A percentile compares a stretch with the other conserved stretches of the same genome.
Evolutionary conservation across 1,140 invertebrate genomes (phyloP).

Genomic region (Drosophila nebulosa): DNA sequence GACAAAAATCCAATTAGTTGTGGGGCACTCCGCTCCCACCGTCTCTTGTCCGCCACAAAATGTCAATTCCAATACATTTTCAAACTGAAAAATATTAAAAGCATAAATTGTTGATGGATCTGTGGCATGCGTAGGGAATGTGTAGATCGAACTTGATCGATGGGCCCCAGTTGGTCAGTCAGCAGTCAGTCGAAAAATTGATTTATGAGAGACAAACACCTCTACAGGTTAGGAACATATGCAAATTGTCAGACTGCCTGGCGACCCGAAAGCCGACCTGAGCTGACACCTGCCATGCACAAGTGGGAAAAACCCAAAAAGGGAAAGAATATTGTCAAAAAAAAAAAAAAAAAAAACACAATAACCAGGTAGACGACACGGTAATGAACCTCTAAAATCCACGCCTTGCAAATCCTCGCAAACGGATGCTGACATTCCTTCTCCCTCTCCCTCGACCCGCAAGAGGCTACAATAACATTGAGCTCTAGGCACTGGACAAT

Average conservation of each 20-base stretch:
- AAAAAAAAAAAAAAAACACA: too few species aligned
- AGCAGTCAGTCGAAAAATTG: constrained; percentile 30
- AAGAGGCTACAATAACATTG: constrained; percentile 45
- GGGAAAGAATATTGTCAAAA: constrained; percentile 10
- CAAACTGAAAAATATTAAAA: constrained; percentile 21
- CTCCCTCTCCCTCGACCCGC: constrained; percentile 23
- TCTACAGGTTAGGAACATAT: constrained; percentile 17
- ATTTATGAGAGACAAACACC: constrained; percentile 41
- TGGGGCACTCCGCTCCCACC: constrained; percentile 16
- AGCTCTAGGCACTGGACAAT: neutral
- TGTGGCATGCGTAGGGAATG: constrained; percentile 73
- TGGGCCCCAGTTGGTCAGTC: constrained; percentile 15
- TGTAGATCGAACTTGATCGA: constrained; percentile 56
- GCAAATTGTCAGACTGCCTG: constrained; percentile 67
- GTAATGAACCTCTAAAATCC: constrained; percentile 77
- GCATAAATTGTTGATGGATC: constrained; percentile 58
- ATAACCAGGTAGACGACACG: constrained; percentile 3
- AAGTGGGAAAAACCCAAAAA: constrained; percentile 47
- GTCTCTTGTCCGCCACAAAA: constrained; percentile 5
- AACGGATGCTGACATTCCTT: constrained; percentile 17
- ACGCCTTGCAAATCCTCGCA: constrained; percentile 64
- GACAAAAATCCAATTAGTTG: constrained; percentile 73
- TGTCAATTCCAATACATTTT: constrained; percentile 48
- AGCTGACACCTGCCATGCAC: constrained; percentile 53
- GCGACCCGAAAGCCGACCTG: constrained; percentile 36